Base-by-base conservation (phyloP, 2,113 vertebrate genomes). In the Nyctereutes procyonoides region DNA sequence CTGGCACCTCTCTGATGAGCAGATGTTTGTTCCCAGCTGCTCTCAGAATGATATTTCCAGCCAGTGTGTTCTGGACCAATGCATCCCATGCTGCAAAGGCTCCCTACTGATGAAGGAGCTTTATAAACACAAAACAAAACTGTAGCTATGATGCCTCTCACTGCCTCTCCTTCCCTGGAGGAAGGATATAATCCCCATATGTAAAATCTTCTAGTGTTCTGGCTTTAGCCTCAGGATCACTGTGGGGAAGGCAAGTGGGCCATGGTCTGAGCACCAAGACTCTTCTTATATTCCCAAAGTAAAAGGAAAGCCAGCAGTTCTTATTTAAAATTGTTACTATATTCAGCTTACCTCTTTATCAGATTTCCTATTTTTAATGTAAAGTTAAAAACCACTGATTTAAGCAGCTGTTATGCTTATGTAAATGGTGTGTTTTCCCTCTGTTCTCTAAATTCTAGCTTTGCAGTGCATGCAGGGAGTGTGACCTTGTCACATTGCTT, bases 11-110 rank as follows among this genome's bases (percentile, higher is more conserved):
- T 80, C 20, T 0, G 28, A 26, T 32, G 63, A 96, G 88, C 65
- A 83, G 90, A 53, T n/a, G 62, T 82, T 89, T n/a, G 76, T 43
- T 9, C 43, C 80, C 95, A 62, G 89, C 62, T 60, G 92, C 93
- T 55, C 80, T 93, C 62, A 8, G 56, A 62, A 30, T 7, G 60
- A 1, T 60, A 20, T 19, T 96, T 95, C 88, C 94, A 43, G 79
- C n/a, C 22, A 62, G 53, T 17, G 20, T 13, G 63, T 67, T 95
- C 69, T 67, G 74, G 63, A 92, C 65, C 22, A 65, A 5, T 8
- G 38, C 17, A 38, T 6, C 30, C 17, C 20, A 5, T 9, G 55
- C 32, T n/a, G 0, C 30, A 28, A 24, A 35, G 35, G 0, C 32
- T 62, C 17, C 20, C 35, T 35, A 3, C 7, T 11, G 55, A 14